Conservation (phyloP, 2,797 vertebrate genomes). For the Anniella stebbinsi region DNA sequence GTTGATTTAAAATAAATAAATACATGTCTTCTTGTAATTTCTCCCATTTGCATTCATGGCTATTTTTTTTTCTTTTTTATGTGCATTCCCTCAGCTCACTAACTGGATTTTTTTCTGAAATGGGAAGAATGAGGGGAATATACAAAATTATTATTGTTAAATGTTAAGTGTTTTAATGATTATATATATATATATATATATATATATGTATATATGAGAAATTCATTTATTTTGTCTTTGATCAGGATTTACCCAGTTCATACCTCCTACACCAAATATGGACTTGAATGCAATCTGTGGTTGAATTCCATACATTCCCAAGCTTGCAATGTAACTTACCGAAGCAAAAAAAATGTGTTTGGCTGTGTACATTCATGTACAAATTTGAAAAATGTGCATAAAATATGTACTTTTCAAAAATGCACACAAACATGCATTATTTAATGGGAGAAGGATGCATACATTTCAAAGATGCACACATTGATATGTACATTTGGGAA, state of each 20-base stretch:
- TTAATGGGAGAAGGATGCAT: too few species aligned
- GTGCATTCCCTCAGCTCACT: constrained; percentile 12
- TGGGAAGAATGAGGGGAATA: background rate
- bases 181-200: background rate
- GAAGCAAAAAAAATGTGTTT: background rate
- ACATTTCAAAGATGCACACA: too few species aligned
- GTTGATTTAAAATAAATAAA: constrained; percentile 23
- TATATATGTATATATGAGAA: background rate
- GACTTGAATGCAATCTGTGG: too few species aligned
- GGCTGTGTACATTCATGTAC: too few species aligned
- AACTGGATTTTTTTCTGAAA: background rate
- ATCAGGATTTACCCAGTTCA: too few species aligned
- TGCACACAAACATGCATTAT: too few species aligned
- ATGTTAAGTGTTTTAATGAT: constrained; percentile 4
- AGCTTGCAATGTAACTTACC: background rate
- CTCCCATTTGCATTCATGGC: background rate
- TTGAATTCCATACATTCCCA: too few species aligned
- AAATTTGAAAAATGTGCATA: too few species aligned
- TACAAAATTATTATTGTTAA: background rate
- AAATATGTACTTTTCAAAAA: too few species aligned
- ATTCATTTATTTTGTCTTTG: too few species aligned
- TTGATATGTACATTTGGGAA: too few species aligned
- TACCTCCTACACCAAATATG: too few species aligned
- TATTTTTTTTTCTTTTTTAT: background rate
- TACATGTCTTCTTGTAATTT: background rate